Conservation (phyloP, 2,113 vertebrate species). For the Ceyx cyanopectus region DNA sequence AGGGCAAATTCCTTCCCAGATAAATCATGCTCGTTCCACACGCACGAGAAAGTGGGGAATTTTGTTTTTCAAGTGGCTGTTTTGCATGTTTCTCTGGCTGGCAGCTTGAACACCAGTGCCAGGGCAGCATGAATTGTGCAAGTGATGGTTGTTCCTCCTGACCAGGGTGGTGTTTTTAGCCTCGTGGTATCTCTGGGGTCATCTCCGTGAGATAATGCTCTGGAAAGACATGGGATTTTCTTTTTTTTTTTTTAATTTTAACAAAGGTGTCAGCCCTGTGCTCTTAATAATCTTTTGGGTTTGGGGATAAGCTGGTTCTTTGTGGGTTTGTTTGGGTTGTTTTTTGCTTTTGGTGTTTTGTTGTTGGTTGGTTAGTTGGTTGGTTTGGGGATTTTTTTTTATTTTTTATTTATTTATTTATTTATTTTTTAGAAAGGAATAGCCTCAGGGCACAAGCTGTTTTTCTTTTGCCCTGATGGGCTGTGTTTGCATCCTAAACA, state of each 20-base stretch:
- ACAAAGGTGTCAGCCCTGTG: not conserved
- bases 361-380: no score
- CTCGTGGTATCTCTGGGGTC: not conserved
- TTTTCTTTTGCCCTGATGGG: not conserved
- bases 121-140: not conserved
- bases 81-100: slow-evolving; percentile 52
- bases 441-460: not conserved
- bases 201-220: not conserved
- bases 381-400: not conserved
- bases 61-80: slow-evolving; percentile 66
- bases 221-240: not conserved
- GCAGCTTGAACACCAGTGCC: not conserved
- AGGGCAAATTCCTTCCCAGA: slow-evolving; percentile 69
- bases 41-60: slow-evolving; percentile 53
- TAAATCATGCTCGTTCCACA: slow-evolving; percentile 67
- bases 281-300: not conserved
- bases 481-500: not conserved
- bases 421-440: not conserved
- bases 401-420: no score
- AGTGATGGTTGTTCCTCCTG: fast-evolving
- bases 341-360: not conserved
- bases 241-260: not conserved
- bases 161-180: not conserved
- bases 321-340: not conserved
- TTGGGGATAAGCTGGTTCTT: not conserved